Percentiles rank a stretch among this genome's conserved stretches.
phyloP scores from a whole-genome alignment of 1,140 invertebrate genomes.

The Drosophila seguyi region DNA sequence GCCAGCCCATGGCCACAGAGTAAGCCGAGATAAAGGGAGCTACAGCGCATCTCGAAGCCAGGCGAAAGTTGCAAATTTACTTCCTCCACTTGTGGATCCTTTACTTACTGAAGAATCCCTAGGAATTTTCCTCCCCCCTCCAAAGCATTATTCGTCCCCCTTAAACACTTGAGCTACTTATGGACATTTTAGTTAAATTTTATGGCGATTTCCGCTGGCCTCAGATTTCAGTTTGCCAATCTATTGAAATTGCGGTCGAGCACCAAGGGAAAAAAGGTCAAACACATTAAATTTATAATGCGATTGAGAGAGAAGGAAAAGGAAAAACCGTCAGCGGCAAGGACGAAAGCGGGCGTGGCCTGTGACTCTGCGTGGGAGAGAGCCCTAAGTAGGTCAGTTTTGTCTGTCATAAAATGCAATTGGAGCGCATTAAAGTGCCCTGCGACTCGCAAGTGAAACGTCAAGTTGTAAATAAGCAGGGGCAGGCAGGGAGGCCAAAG shows the following conservation, averaged over 20 bases:
- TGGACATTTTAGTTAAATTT: constrained; percentile 79
- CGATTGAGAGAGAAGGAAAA: constrained; percentile 44
- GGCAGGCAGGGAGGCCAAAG: constrained; percentile 20
- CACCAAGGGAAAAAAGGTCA: constrained; percentile 63
- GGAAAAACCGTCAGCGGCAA: not conserved
- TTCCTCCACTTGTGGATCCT: constrained; percentile 63
- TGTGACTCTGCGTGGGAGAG: constrained; percentile 21
- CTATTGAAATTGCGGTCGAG: constrained; percentile 78
- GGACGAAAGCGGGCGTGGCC: constrained; percentile 15
- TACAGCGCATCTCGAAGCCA: constrained; percentile 54
- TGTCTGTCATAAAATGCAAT: constrained; percentile 80
- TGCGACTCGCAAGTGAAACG: constrained; percentile 76
- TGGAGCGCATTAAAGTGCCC: constrained; percentile 76
- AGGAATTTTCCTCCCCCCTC: not conserved
- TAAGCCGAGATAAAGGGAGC: constrained; percentile 6
- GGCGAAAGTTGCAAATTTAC: constrained; percentile 38
- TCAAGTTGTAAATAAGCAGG: constrained; percentile 74
- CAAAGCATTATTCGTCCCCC: constrained; percentile 8
- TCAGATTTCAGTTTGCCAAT: constrained; percentile 72
- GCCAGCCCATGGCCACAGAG: constrained; percentile 33
- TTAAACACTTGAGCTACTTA: constrained; percentile 64
- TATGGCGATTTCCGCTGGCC: constrained; percentile 56
- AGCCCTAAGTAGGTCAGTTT: constrained; percentile 79
- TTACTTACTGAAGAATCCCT: constrained; percentile 9
- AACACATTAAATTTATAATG: constrained; percentile 83